phyloP scores from a whole-genome alignment of 1,140 invertebrate species.

The Ostrea denselamellosa region DNA sequence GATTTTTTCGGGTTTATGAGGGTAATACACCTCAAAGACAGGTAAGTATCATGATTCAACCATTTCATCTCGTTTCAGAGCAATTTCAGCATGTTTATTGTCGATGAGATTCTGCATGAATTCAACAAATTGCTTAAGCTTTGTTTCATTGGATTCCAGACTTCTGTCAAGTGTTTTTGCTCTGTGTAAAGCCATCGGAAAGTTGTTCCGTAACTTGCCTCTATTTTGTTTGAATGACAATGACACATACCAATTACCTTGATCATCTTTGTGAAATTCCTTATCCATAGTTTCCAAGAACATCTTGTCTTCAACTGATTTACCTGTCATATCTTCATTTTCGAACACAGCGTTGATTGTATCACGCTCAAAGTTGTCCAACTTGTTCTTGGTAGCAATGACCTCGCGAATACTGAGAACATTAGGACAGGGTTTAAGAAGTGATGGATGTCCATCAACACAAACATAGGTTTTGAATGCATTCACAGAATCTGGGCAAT shows the following conservation, averaged over 20 bases:
- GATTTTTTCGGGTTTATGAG: constrained; percentile 45
- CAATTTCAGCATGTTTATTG: not conserved
- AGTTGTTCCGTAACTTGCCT: constrained; percentile 8
- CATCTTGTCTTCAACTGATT: not conserved
- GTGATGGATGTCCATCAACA: not conserved
- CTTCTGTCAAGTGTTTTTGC: not conserved
- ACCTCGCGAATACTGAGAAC: no score
- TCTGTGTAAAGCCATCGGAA: not conserved
- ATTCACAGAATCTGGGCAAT: not conserved
- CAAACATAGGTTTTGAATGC: not conserved
- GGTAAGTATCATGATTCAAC: constrained; percentile 51
- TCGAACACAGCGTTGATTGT: not conserved
- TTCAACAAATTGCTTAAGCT: not conserved
- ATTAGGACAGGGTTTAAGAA: not conserved
- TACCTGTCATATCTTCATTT: not conserved
- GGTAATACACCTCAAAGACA: constrained; percentile 48
- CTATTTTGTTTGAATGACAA: not conserved
- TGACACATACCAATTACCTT: constrained; percentile 7
- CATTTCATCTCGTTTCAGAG: not conserved
- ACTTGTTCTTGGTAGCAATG: not conserved
- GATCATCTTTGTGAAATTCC: not conserved
- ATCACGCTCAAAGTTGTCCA: not conserved
- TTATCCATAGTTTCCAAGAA: not conserved
- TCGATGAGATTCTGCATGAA: constrained; percentile 45
- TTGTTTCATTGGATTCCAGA: not conserved